A percentile compares a stretch with the other conserved stretches of the same genome.
phyloP scores from a whole-genome alignment of 2,113 vertebrate species.

The Parus major region DNA sequence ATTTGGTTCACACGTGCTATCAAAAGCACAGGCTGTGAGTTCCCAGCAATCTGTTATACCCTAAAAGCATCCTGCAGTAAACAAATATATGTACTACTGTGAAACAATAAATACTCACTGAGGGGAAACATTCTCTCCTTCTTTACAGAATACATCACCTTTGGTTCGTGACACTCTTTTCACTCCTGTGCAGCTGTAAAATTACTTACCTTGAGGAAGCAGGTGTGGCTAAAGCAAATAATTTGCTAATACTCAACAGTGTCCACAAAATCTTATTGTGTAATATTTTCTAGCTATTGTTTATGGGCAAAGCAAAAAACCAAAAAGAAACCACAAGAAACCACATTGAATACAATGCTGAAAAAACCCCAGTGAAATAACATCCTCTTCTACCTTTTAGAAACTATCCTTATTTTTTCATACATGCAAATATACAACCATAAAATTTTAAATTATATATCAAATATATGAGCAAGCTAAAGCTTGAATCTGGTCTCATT shows the following conservation, averaged over 20 bases:
- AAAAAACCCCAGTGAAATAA: background rate
- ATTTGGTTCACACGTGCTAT: background rate
- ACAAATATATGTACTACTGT: background rate
- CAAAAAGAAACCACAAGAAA: background rate
- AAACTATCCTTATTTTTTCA: background rate
- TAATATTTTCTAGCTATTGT: background rate
- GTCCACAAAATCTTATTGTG: background rate
- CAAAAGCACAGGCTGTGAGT: background rate
- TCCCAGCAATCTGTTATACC: background rate
- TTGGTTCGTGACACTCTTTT: background rate
- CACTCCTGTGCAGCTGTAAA: background rate
- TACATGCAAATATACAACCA: background rate
- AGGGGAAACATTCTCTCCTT: background rate
- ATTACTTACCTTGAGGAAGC: background rate
- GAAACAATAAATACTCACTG: background rate
- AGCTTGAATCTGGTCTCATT: background rate
- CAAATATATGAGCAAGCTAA: background rate
- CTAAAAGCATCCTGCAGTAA: background rate
- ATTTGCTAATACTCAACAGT: background rate
- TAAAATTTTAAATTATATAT: background rate
- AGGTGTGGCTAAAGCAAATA: background rate
- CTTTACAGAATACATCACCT: background rate
- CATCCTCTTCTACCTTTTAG: background rate
- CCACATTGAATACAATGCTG: background rate
- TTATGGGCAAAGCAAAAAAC: background rate